These are phyloP conservation scores for Chloebia gouldiae DNA, from an alignment of 2,113 vertebrate species.

Conservation along the genomic window DNA sequence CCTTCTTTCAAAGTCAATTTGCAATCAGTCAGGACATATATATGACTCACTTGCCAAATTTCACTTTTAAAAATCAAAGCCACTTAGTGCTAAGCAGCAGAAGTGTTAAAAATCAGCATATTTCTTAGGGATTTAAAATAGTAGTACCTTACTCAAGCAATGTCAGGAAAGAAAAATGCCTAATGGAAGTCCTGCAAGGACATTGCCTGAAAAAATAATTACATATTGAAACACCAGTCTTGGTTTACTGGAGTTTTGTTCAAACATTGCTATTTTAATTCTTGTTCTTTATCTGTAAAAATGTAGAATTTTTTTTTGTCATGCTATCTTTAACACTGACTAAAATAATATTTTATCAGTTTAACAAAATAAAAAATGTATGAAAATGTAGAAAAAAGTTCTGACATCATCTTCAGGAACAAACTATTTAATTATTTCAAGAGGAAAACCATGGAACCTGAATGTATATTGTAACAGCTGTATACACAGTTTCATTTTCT, in stretches of 20 bases:
- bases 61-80: background rate
- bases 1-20: background rate
- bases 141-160: background rate
- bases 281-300: background rate
- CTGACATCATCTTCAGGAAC: background rate
- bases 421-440: background rate
- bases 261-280: background rate
- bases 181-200: background rate
- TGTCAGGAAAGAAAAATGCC: background rate
- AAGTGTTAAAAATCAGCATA: constrained; percentile 2
- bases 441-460: background rate
- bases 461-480: background rate
- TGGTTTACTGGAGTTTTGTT: background rate
- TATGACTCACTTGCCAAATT: constrained; percentile 11
- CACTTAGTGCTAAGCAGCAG: background rate
- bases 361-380: background rate
- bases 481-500: background rate
- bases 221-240: background rate
- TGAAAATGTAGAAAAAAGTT: background rate
- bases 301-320: background rate
- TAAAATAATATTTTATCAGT: background rate
- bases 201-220: background rate
- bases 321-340: background rate
- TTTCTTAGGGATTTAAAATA: background rate
- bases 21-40: background rate